Conservation (phyloP, 2,888 invertebrate species). For the Pseudococcus jackbeardsleyi region DNA sequence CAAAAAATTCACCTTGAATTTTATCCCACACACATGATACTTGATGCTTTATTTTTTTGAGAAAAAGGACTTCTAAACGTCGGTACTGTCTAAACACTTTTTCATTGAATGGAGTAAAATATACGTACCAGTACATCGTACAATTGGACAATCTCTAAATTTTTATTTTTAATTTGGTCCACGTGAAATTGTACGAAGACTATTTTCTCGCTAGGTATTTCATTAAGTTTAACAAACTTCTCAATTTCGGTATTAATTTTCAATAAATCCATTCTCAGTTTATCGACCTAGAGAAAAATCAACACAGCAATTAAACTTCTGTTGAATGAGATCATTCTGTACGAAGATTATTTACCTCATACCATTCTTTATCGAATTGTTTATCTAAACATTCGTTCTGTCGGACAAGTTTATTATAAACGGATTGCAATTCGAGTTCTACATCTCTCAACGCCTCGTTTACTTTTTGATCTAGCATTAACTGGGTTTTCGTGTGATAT, state of each 20-base stretch:
- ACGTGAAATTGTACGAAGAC: background rate
- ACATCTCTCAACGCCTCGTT: background rate
- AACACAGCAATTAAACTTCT: background rate
- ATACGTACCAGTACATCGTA: constrained; percentile 16
- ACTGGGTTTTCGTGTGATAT: background rate
- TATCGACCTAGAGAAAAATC: background rate
- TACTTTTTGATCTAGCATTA: background rate
- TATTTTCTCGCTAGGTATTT: background rate
- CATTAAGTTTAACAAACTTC: background rate
- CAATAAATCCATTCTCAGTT: background rate
- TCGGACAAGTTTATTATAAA: background rate
- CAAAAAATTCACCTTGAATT: too few species aligned
- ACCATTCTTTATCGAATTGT: constrained; percentile 5
- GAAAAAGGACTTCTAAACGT: too few species aligned
- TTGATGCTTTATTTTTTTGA: too few species aligned
- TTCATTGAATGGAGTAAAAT: background rate
- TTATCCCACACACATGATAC: too few species aligned
- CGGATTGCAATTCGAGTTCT: background rate
- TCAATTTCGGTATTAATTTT: background rate
- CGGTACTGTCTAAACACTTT: too few species aligned
- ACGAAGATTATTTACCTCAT: constrained; percentile 2
- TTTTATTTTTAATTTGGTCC: constrained; percentile 9
- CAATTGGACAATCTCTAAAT: background rate
- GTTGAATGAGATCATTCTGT: background rate
- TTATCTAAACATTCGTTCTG: background rate